Evolutionary conservation across 2,888 invertebrate genomes (phyloP), one percentile per base, ranked within the genome.

Genomic region (Phanerotoma sp.): DNA sequence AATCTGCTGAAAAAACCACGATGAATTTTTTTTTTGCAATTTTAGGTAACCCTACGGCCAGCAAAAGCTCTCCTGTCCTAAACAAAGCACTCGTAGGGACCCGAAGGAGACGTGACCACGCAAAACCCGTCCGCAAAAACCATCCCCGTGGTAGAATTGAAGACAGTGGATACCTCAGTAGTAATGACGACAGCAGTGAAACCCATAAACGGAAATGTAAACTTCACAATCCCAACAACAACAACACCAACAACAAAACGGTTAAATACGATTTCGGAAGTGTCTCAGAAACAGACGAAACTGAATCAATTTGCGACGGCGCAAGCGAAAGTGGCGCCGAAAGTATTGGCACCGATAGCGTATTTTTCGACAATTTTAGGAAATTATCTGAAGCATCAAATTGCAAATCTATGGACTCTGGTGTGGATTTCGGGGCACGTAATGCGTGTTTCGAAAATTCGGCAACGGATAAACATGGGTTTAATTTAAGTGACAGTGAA

Each of bases 261-360:
- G 38, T 75, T 15, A 63, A 61, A 25, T 68, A 68, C 49, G 69
- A 74, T 11, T 72, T 83, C 62, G 78, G 82, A 63, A 82, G 85
- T 78, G 82, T 84, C 67, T 84, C 89, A 76, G 89, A 85, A 68
- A 89, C 89, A 58, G 91, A 89, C 58, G 90, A 90, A 71, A 88
- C 87, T n/a, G 90, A 89, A 70, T 88, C 88, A 10, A 83, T 86
- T 58, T 87, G 86, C 32, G 91, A 91, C 70, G 91, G 88, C 7
- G 84, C 89, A 60, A 91, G 91, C 78, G 92, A 92, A 78, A 92
- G 91, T 20, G 92, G 92, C 1, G 92, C 89, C 4, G 92, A 92
- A 73, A 92, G 91, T 78, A 81, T 91, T 22, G 92, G 91, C 69
- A 92, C 92, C 1, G 91, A 92, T 78, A 92, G 91, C 4, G 91